Percentiles rank a stretch among this genome's conserved stretches.
These are phyloP conservation scores for Agrochola macilenta DNA, from an alignment of 2,888 invertebrate species.

Conservation along the genomic window DNA sequence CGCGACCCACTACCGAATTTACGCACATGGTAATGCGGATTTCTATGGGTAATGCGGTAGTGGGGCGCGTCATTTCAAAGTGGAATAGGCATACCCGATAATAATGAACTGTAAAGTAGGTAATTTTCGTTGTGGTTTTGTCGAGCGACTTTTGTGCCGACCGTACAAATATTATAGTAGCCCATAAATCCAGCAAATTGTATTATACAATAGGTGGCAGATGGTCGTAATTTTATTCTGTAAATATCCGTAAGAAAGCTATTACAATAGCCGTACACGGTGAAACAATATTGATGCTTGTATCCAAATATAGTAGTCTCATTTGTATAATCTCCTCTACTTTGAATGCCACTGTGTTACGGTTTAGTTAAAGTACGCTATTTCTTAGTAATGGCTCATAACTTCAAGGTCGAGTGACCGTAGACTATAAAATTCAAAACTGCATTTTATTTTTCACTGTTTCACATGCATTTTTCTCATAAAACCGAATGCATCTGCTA, in stretches of 20 bases:
- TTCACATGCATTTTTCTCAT: constrained; percentile 24
- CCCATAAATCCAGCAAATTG: background rate
- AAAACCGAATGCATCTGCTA: background rate
- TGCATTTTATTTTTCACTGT: background rate
- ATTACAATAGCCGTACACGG: background rate
- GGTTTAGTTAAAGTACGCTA: constrained; percentile 15
- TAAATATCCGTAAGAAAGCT: background rate
- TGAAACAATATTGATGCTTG: constrained; percentile 8
- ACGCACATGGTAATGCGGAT: too few relatives aligned
- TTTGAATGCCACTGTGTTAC: constrained; percentile 18
- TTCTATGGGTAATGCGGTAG: too few relatives aligned
- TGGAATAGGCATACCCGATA: too few relatives aligned
- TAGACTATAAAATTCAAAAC: constrained; percentile 11
- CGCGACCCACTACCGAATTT: too few relatives aligned
- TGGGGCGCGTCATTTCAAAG: too few relatives aligned
- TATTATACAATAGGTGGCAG: background rate
- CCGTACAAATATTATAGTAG: too few relatives aligned
- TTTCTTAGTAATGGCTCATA: constrained; percentile 5
- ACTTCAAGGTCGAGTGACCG: background rate
- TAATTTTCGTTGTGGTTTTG: too few relatives aligned
- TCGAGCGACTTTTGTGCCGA: background rate
- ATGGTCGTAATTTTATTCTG: background rate
- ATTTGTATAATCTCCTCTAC: background rate
- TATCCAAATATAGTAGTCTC: background rate
- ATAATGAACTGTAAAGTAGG: background rate